Base-by-base conservation (phyloP, 2,797 vertebrate species). In the Syngnathus rostellatus region DNA sequence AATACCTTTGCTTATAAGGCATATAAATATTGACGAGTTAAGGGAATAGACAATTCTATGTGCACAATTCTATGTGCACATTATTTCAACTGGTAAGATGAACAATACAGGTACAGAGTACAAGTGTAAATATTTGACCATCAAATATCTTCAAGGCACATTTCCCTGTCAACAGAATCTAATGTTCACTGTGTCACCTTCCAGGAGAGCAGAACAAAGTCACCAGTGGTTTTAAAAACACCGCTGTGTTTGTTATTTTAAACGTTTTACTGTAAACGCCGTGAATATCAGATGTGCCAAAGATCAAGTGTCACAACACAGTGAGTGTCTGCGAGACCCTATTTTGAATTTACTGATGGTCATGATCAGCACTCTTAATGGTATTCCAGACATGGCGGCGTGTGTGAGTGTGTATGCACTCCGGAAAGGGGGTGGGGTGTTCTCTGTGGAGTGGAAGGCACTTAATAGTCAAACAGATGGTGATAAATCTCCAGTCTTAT, bases 401-500 rank as follows among this genome's bases (percentile, higher is more conserved):
- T 37, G 55, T 37, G 31, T 17, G 25, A 6, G 45, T 60, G 67
- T 60, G 53, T 50, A 70, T 64, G 6, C 55, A 74, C 77, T 65
- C 63, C 31, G 23, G 23, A 23, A 23, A 23, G 31, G 31, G 31
- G 53, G 45, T 65, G 66, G 63, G n/a, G n/a, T 23, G 23, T 23
- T 23, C 25, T 23, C 64, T 68, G 65, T 19, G 5, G 61, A 76
- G 71, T 66, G 75, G 79, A 82, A 31, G 77, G 76, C 77, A 68
- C 58, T 72, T 48, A 65, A 57, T 71, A 57, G 54, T 31, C 25
- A 16, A 37, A 19, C 59, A 62, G 40, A 45, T 41, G 19, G 11
- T 43, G 60, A 62, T 62, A 23, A 62, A 25, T 62, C 40, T 31
- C 21, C n/a, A 21, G 9, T 41, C 59, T 31, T 45, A 54, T 54